These are phyloP conservation scores for Microplitis mediator DNA, from an alignment of 1,140 invertebrate genomes.

Conservation along the genomic window DNA sequence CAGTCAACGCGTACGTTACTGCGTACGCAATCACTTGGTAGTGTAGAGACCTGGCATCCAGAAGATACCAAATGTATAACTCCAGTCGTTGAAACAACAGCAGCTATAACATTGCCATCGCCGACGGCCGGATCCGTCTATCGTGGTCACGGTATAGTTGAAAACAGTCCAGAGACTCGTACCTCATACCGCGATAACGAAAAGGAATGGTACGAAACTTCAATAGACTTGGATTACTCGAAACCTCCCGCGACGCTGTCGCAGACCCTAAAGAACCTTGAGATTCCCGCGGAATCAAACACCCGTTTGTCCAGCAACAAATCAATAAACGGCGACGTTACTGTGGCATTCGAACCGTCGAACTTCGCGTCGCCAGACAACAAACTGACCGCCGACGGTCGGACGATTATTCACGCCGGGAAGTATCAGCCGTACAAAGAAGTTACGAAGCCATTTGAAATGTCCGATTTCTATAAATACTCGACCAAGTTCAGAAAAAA, in stretches of 20 bases:
- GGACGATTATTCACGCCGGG: slow-evolving; percentile 83
- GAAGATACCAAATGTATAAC: slow-evolving; percentile 40
- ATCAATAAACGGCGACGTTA: slow-evolving; percentile 49
- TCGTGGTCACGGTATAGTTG: slow-evolving; percentile 38
- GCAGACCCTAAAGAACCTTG: slow-evolving; percentile 42
- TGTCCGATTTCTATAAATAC: slow-evolving; percentile 97
- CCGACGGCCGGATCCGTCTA: slow-evolving; percentile 34
- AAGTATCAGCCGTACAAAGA: slow-evolving; percentile 91
- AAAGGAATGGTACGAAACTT: slow-evolving; percentile 79
- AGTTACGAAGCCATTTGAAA: slow-evolving; percentile 94
- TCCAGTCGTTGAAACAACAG: slow-evolving; percentile 42
- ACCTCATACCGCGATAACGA: slow-evolving; percentile 53
- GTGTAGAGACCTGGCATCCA: slow-evolving; percentile 63
- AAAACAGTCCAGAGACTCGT: slow-evolving; percentile 59
- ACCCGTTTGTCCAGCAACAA: slow-evolving; percentile 11
- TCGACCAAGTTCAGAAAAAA: slow-evolving; percentile 87
- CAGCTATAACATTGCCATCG: slow-evolving; percentile 39
- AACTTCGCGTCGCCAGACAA: background rate
- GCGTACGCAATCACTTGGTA: slow-evolving; percentile 68
- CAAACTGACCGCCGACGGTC: slow-evolving; percentile 73
- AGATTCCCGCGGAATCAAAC: slow-evolving; percentile 58
- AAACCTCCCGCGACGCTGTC: slow-evolving; percentile 7
- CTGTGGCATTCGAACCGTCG: slow-evolving; percentile 58
- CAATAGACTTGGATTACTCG: slow-evolving; percentile 67
- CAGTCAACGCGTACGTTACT: slow-evolving; percentile 63